phyloP scores from a whole-genome alignment of 2,797 vertebrate species.

The Salmo trutta region DNA sequence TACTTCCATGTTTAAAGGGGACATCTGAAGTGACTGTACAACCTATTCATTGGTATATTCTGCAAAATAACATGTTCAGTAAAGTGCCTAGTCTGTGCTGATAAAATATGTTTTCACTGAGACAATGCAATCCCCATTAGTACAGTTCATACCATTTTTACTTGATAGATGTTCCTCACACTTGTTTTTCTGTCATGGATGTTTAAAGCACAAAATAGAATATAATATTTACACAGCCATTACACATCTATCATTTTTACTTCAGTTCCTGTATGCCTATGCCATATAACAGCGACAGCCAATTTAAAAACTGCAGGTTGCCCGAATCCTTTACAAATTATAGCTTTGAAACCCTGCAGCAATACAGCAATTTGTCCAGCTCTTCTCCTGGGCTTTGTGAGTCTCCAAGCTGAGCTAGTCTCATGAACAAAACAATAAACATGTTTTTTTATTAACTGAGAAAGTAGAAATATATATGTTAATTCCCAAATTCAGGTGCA shows the following conservation, averaged over 20 bases:
- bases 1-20: no score
- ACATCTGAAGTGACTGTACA: no score
- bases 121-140: not conserved
- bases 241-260: not conserved
- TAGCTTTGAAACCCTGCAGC: not conserved
- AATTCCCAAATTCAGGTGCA: not conserved
- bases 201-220: not conserved
- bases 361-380: not conserved
- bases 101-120: slow-evolving; percentile 2
- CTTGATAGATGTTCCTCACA: not conserved
- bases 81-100: not conserved
- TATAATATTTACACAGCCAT: not conserved
- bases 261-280: not conserved
- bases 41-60: not conserved
- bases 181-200: not conserved
- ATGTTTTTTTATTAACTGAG: not conserved
- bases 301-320: not conserved
- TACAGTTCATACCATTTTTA: not conserved
- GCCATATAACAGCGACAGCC: not conserved
- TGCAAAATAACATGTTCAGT: not conserved
- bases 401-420: not conserved
- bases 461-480: not conserved
- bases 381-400: not conserved
- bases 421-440: not conserved
- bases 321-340: not conserved